Evolutionary conservation across 2,888 invertebrate species (phyloP).

Genomic region (Muscina levida): DNA sequence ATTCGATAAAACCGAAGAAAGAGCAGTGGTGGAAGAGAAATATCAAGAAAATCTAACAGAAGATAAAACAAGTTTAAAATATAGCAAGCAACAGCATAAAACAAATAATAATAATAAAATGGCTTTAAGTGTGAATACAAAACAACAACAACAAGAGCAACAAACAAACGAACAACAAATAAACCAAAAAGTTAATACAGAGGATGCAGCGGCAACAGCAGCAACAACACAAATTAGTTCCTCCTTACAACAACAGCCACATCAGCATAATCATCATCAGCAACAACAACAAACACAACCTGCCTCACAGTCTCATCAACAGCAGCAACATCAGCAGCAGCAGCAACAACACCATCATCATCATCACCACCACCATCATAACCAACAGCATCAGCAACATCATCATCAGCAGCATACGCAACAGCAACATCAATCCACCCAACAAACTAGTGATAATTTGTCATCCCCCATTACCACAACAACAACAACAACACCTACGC

Average conservation of each 20-base stretch:
- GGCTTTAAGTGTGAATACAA: slow-evolving; percentile 68
- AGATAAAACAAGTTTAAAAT: slow-evolving; percentile 68
- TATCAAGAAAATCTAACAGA: slow-evolving; percentile 47
- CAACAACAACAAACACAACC: slow-evolving; percentile 58
- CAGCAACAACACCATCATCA: slow-evolving; percentile 38
- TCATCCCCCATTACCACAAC: slow-evolving; percentile 27
- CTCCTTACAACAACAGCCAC: slow-evolving; percentile 44
- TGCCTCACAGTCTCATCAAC: slow-evolving; percentile 63
- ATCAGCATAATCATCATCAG: slow-evolving; percentile 12
- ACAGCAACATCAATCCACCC: not conserved
- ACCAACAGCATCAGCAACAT: slow-evolving; percentile 60
- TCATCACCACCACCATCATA: slow-evolving; percentile 39
- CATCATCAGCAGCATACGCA: slow-evolving; percentile 59
- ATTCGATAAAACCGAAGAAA: not conserved
- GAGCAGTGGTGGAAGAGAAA: not conserved
- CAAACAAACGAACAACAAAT: slow-evolving; percentile 41
- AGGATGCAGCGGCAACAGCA: slow-evolving; percentile 35
- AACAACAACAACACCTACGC: slow-evolving; percentile 23
- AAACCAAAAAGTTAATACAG: slow-evolving; percentile 38
- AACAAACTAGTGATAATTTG: slow-evolving; percentile 9
- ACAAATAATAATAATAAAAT: slow-evolving; percentile 67
- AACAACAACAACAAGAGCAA: slow-evolving; percentile 42
- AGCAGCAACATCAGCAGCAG: slow-evolving; percentile 58
- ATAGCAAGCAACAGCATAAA: slow-evolving; percentile 65
- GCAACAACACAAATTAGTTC: slow-evolving; percentile 42